Base-by-base conservation (phyloP, 1,140 invertebrate species). In the Atta texana region DNA sequence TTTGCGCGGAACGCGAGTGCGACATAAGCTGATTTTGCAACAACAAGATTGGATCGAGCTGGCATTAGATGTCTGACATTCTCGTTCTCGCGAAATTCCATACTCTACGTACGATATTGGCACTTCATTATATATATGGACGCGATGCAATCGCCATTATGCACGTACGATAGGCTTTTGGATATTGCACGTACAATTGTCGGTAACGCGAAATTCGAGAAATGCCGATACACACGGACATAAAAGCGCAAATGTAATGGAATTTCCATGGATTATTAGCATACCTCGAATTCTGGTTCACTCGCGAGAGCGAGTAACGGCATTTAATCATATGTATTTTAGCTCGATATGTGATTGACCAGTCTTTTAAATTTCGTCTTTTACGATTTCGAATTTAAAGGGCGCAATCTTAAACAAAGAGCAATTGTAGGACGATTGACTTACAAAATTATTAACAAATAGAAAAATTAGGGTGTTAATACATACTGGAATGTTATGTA, bases 151-250 rank as follows among this genome's bases (percentile, higher is more conserved):
- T 80, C 21, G 66, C 14, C 49, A 80, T 80, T 69, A 24, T 18
- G 44, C 63, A n/a, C 16, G 64, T 68, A 28, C 5, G 64, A 69
- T 10, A 21, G 31, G 8, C 14, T 2, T 8, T 49, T 28, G 57
- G 44, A 34, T 53, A 39, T 80, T 55, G 34, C 78, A 28, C n/a
- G n/a, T 24, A 16, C 34, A 4, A 44, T 7, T 18, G 16, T 51
- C 59, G 39, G 49, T 14, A 69, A n/a, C 12, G 31, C 77, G 39
- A 81, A 69, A 81, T 81, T 82, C 51, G 34, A 72, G 18, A 57
- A 82, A 59, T 59, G 21, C 24, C 66, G 53, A 59, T 57, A 49
- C 14, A 63, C 7, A n/a, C 49, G 49, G n/a, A n/a, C 12, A 8
- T 69, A 18, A 82, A 71, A 24, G 24, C 80, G 55, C 53, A 44